Evolutionary conservation across 2,888 invertebrate species (phyloP).

Genomic region (Gortyna flavago): DNA sequence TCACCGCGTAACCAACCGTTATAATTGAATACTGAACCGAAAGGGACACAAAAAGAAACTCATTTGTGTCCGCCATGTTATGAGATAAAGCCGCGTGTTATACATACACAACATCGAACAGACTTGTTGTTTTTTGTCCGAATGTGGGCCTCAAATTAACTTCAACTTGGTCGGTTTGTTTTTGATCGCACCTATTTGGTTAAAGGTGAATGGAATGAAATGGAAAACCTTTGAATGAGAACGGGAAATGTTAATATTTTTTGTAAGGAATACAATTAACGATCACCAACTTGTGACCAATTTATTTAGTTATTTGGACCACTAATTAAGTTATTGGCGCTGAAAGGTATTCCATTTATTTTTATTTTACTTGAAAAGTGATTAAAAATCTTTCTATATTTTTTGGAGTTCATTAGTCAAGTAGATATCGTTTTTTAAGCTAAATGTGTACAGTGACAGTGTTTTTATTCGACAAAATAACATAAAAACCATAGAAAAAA

Average conservation of each 20-base stretch:
- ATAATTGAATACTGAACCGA: slow-evolving; percentile 77
- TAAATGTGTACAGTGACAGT: background rate
- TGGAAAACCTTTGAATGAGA: background rate
- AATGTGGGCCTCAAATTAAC: slow-evolving; percentile 54
- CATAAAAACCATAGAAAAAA: background rate
- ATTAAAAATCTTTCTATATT: background rate
- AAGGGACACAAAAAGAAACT: slow-evolving; percentile 74
- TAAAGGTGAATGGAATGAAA: slow-evolving; percentile 12
- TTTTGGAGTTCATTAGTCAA: background rate
- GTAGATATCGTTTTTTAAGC: background rate
- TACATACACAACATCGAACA: slow-evolving; percentile 26
- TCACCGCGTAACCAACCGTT: slow-evolving; percentile 60
- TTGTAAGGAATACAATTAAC: background rate
- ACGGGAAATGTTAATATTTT: background rate
- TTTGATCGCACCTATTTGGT: slow-evolving; percentile 32
- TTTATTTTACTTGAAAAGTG: background rate
- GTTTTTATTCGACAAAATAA: background rate
- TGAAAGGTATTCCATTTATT: background rate
- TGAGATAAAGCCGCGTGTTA: slow-evolving; percentile 72
- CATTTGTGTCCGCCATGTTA: slow-evolving; percentile 74
- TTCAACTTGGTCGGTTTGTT: slow-evolving; percentile 40
- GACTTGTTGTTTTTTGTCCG: slow-evolving; percentile 38
- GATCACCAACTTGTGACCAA: background rate
- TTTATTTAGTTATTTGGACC: background rate
- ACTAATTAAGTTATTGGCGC: background rate